Percentiles rank a stretch among this genome's conserved stretches.
phyloP scores from a whole-genome alignment of 2,888 invertebrate species.

The Metalampra italica region DNA sequence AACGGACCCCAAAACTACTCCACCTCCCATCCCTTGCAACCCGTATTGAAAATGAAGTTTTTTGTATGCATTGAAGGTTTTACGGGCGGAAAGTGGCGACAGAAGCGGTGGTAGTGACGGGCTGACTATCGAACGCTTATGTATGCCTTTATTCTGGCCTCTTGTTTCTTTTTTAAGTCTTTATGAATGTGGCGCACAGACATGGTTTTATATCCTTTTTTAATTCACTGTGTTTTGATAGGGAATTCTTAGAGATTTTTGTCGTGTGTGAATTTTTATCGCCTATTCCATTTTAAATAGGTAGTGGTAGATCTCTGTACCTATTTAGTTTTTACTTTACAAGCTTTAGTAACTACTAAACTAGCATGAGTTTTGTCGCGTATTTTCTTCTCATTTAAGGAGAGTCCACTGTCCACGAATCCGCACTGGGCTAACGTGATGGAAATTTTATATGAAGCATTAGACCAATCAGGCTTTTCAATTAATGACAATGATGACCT shows the following conservation, averaged over 20 bases:
- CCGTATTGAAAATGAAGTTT: constrained; percentile 52
- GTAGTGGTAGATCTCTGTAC: too few relatives aligned
- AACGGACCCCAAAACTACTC: not conserved
- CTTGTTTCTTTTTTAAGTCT: not conserved
- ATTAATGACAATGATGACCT: too few relatives aligned
- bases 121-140: constrained; percentile 19
- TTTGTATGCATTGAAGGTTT: constrained; percentile 58
- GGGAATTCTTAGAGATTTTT: not conserved
- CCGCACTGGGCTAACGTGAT: too few relatives aligned
- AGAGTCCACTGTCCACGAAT: too few relatives aligned
- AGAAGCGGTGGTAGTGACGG: constrained; percentile 21
- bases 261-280: too few relatives aligned
- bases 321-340: too few relatives aligned
- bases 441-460: too few relatives aligned
- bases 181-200: not conserved
- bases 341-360: too few relatives aligned
- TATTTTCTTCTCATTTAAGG: too few relatives aligned
- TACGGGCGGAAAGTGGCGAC: constrained; percentile 33
- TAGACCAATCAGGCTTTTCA: too few relatives aligned
- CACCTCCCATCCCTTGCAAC: not conserved
- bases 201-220: not conserved
- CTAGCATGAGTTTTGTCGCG: too few relatives aligned
- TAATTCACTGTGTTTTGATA: not conserved
- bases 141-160: constrained; percentile 19
- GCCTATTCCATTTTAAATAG: too few relatives aligned